These are phyloP conservation scores for Theodoxus fluviatilis DNA, from an alignment of 2,888 invertebrate genomes.

Conservation along the genomic window DNA sequence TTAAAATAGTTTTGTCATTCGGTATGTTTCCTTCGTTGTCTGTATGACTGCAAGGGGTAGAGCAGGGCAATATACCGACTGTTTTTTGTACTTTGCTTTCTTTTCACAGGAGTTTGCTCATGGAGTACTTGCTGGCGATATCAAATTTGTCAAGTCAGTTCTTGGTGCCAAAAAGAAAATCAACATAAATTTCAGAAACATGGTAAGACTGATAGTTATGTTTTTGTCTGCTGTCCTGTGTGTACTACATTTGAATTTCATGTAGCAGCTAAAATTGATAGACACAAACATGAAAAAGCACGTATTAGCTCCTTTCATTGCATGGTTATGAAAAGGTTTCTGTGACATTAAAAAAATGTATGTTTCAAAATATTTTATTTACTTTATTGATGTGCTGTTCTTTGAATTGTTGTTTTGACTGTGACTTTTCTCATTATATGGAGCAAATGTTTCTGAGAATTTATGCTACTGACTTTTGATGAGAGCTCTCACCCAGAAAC, in stretches of 20 bases:
- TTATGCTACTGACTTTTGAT: too few species aligned
- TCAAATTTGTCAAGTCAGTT: conserved; percentile 38
- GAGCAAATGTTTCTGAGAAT: neutral
- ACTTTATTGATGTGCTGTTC: neutral
- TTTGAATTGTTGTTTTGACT: neutral
- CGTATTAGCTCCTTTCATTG: neutral
- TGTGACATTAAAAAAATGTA: neutral
- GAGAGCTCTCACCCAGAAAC: too few species aligned
- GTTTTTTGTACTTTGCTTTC: conserved; percentile 3
- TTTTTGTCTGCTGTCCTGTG: neutral
- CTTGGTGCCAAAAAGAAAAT: conserved; percentile 38
- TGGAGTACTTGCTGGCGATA: conserved; percentile 52
- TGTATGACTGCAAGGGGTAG: too few species aligned
- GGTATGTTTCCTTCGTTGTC: too few species aligned
- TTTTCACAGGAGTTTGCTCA: conserved; percentile 53
- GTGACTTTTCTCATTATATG: neutral
- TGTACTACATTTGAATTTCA: neutral
- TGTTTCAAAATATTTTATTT: neutral
- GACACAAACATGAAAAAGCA: neutral
- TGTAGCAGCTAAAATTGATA: neutral
- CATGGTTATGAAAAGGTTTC: neutral
- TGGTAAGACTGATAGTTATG: conserved; percentile 39
- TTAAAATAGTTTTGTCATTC: too few species aligned
- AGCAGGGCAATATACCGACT: neutral
- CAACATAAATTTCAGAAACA: conserved; percentile 56